phyloP scores from a whole-genome alignment of 2,113 vertebrate species.

The Platycercus adscitus region DNA sequence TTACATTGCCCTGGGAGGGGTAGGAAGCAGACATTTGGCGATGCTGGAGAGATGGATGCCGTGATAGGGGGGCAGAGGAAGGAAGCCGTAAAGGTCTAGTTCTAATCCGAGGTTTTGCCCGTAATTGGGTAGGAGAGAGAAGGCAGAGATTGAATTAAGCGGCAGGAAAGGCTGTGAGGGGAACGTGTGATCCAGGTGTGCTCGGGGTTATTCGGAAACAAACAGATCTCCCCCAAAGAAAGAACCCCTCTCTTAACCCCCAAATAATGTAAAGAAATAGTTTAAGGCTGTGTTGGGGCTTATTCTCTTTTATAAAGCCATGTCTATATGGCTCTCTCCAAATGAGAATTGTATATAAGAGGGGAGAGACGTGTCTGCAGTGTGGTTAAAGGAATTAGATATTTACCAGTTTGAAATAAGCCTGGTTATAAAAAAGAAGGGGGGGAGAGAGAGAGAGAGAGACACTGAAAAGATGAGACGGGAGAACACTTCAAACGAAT shows the following conservation, averaged over 20 bases:
- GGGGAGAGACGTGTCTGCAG: constrained; percentile 45
- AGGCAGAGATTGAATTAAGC: background rate
- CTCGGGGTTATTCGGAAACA: background rate
- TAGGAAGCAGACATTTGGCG: background rate
- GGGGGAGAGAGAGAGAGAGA: constrained; percentile 5
- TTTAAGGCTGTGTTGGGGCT: background rate
- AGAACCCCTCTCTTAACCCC: background rate
- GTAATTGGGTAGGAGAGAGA: background rate
- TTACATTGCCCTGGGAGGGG: background rate
- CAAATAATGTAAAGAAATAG: background rate
- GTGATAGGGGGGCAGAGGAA: background rate
- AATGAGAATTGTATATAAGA: constrained; percentile 34
- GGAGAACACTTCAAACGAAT: constrained; percentile 98
- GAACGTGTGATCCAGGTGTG: background rate
- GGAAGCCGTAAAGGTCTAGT: background rate
- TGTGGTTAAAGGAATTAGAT: constrained; percentile 88
- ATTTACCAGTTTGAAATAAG: constrained; percentile 90
- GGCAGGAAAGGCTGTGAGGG: background rate
- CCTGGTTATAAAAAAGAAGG: constrained; percentile 79
- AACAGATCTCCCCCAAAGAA: background rate
- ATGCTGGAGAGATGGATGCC: background rate
- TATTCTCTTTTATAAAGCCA: background rate
- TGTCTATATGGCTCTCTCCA: background rate
- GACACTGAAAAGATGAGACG: constrained; percentile 81
- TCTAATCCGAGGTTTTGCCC: background rate